A percentile compares a stretch with the other conserved stretches of the same genome.
Conservation (phyloP, 2,113 vertebrate genomes). For the Maccullochella peelii region DNA sequence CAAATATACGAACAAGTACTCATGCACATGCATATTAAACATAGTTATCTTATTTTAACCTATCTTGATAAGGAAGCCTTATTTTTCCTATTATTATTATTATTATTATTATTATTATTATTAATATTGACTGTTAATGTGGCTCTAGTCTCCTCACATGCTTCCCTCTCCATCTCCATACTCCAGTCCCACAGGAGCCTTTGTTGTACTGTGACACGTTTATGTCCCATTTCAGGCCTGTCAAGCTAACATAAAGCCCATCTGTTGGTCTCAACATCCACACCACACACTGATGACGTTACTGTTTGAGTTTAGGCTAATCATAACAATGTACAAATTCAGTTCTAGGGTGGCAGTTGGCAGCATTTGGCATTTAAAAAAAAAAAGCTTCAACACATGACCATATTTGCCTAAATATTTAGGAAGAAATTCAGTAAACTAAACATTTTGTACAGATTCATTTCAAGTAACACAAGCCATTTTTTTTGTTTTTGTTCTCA, state of each 20-base stretch:
- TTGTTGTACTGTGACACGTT: slow-evolving; percentile 74
- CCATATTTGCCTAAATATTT: not conserved
- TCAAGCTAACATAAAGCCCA: slow-evolving; percentile 50
- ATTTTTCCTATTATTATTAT: too few species aligned
- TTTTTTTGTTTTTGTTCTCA: slow-evolving; percentile 61
- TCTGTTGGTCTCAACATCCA: slow-evolving; percentile 55
- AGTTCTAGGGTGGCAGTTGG: not conserved
- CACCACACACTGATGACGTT: slow-evolving; percentile 41
- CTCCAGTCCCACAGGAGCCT: slow-evolving; percentile 69
- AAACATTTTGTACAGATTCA: slow-evolving; percentile 32
- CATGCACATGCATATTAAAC: not conserved
- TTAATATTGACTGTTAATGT: not conserved
- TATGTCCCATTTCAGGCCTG: slow-evolving; percentile 66
- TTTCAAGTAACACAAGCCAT: slow-evolving; percentile 53
- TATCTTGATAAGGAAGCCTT: slow-evolving; percentile 3
- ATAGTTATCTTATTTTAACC: not conserved
- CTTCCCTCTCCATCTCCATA: slow-evolving; percentile 65
- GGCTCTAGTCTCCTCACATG: slow-evolving; percentile 40
- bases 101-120: too few species aligned
- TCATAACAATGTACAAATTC: slow-evolving; percentile 10
- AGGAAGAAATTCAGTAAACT: not conserved
- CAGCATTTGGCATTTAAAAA: not conserved
- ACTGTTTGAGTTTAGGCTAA: slow-evolving; percentile 1
- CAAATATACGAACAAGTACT: not conserved
- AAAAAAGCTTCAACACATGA: not conserved